phyloP scores from a whole-genome alignment of 2,113 vertebrate species.

The Lynx canadensis region DNA sequence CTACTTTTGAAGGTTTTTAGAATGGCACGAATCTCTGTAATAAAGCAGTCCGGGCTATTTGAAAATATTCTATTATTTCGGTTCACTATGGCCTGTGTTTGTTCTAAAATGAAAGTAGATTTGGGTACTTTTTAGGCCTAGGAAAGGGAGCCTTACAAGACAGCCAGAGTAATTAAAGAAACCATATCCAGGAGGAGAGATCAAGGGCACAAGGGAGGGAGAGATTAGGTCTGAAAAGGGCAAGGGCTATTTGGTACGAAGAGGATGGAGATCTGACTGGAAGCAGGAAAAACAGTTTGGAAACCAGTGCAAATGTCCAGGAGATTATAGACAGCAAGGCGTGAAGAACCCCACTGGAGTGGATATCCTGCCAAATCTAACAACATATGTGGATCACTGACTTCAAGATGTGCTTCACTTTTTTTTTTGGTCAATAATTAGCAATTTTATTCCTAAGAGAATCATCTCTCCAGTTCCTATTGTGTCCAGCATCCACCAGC shows the following conservation, averaged over 20 bases:
- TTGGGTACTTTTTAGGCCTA: neutral
- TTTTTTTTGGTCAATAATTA: neutral
- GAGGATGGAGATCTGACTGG: neutral
- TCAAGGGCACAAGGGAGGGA: neutral
- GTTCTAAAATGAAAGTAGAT: neutral
- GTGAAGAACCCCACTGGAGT: accelerated
- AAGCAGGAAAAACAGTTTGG: neutral
- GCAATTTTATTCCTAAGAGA: neutral
- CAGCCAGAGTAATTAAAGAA: neutral
- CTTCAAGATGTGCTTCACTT: neutral
- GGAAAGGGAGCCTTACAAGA: neutral
- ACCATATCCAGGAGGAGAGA: neutral
- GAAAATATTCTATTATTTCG: neutral
- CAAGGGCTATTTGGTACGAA: neutral
- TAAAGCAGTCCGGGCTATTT: neutral
- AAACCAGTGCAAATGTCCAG: neutral
- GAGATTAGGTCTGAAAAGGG: neutral
- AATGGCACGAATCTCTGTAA: neutral
- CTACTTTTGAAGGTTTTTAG: neutral
- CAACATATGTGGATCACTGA: neutral
- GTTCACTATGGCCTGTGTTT: neutral
- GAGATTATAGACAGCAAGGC: neutral
- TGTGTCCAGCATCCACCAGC: neutral
- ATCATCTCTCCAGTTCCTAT: neutral
- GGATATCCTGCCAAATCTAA: neutral